Evolutionary conservation across 2,113 vertebrate species (phyloP), one percentile per base, ranked within the genome.

Genomic region (Sorex araneus): DNA sequence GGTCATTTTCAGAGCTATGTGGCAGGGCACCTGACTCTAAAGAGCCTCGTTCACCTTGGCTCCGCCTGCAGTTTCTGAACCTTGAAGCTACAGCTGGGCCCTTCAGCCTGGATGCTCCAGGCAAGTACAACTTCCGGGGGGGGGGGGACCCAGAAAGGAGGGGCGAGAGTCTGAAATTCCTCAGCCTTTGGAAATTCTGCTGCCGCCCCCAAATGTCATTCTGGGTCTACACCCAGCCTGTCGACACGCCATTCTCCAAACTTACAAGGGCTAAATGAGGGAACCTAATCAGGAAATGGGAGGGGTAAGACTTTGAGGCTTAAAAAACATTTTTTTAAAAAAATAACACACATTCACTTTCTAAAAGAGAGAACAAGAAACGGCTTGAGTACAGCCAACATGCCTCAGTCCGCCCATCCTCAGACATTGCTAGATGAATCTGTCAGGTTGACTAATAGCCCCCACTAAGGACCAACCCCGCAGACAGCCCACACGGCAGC

Each of bases 371-470:
- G 32, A 84, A 66, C 7, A 67, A 91, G 69, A 93, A n/a, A 11
- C 25, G 7, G 47, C 73, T 93, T 75, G 79, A 64, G 85, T 85
- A 21, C 7, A 80, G 57, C 43, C 85, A 50, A 57, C 77, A 47
- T 71, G 50, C 47, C 86, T 40, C 77, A 76, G 40, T 93, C 73
- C 71, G 86, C 80, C 91, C 84, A 50, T 88, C 83, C 32, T 92
- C 67, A 88, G 60, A 54, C 43, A 50, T 43, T 27, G 77, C 45
- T 57, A 71, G 80, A 13, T 36, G 60, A 30, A 69, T 81, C 74
- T 69, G 45, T 87, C 74, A 75, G 54, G 70, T 50, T 84, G 87
- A 85, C 89, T 89, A 91, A 92, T 5, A 69, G 50, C 73, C 34
- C 40, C 64, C 28, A 70, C 63, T 11, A 25, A 93, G 32, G 57